Percentiles rank a stretch among this genome's conserved stretches.
phyloP scores from a whole-genome alignment of 2,888 invertebrate genomes.

The Drosophila meridiana region DNA sequence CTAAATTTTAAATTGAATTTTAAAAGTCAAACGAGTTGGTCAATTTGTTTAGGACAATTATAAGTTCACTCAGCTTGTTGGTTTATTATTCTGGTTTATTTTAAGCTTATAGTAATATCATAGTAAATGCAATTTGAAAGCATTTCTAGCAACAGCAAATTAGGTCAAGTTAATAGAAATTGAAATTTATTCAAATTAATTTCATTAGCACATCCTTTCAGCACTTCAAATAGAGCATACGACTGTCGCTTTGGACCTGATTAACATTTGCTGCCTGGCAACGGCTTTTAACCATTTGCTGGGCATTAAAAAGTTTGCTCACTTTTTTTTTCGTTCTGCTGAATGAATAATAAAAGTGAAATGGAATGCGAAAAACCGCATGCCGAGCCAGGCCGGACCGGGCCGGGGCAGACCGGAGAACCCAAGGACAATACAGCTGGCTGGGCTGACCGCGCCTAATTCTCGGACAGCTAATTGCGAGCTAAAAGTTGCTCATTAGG shows the following conservation, averaged over 20 bases:
- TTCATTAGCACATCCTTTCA: neutral
- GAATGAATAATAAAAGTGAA: constrained; percentile 60
- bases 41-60: too few species aligned
- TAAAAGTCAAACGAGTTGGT: too few species aligned
- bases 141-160: neutral
- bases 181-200: neutral
- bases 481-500: constrained; percentile 74
- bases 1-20: too few species aligned
- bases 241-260: constrained; percentile 11
- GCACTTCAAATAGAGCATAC: constrained; percentile 20
- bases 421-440: constrained; percentile 14
- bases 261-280: constrained; percentile 11
- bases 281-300: constrained; percentile 55
- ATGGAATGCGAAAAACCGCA: constrained; percentile 53
- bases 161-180: neutral
- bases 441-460: constrained; percentile 11
- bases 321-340: constrained; percentile 32
- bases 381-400: constrained; percentile 1
- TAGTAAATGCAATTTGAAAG: neutral
- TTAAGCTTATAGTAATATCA: too few species aligned
- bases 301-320: constrained; percentile 68
- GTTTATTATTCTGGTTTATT: too few species aligned
- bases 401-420: neutral
- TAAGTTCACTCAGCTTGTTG: too few species aligned
- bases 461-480: constrained; percentile 63